Percentiles rank a stretch among this genome's conserved stretches.
These are phyloP conservation scores for Tetramorium bicarinatum DNA, from an alignment of 2,888 invertebrate genomes.

Conservation along the genomic window DNA sequence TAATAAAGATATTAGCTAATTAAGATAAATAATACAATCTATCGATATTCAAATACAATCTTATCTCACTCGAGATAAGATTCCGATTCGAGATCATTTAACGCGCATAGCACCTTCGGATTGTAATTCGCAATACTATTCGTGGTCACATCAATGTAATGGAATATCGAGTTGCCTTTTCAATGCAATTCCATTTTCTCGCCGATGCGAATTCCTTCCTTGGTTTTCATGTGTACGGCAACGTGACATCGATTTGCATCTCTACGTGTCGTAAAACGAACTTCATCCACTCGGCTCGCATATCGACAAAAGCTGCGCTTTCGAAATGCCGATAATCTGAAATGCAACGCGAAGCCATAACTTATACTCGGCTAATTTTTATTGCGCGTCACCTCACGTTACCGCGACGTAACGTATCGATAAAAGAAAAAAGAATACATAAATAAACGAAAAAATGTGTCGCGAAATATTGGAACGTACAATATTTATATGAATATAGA, in stretches of 20 bases:
- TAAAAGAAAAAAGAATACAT: neutral
- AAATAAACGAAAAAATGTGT: neutral
- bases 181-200: slow-evolving; percentile 56
- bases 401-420: neutral
- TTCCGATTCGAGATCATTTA: slow-evolving; percentile 35
- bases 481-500: slow-evolving; percentile 10
- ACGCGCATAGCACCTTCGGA: slow-evolving; percentile 35
- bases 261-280: slow-evolving; percentile 50
- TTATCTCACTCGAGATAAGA: neutral
- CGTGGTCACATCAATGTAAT: slow-evolving; percentile 64
- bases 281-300: slow-evolving; percentile 30
- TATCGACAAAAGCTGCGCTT: slow-evolving; percentile 19
- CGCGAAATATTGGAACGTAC: neutral
- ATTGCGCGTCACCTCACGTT: slow-evolving; percentile 9
- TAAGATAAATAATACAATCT: neutral
- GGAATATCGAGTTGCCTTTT: slow-evolving; percentile 72
- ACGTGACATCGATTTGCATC: slow-evolving; percentile 56
- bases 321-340: slow-evolving; percentile 10
- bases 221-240: slow-evolving; percentile 21
- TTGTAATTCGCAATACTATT: slow-evolving; percentile 58
- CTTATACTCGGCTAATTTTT: slow-evolving; percentile 25
- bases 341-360: neutral
- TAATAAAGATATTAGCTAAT: neutral
- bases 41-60: neutral
- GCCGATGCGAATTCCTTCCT: slow-evolving; percentile 31